Conservation (phyloP, 2,797 vertebrate genomes). For the Loriculus beryllinus region DNA sequence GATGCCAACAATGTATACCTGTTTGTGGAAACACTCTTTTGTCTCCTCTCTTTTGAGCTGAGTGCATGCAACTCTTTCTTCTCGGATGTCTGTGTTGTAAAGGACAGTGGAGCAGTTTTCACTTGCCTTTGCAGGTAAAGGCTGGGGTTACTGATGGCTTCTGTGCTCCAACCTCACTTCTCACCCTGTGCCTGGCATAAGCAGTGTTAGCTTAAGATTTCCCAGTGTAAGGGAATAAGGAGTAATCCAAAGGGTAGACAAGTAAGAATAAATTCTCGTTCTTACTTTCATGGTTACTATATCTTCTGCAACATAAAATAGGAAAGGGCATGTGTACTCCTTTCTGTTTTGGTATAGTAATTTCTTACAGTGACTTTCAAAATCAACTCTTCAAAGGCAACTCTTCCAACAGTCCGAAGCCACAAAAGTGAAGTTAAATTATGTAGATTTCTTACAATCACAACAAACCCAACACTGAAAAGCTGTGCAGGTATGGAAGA, state of each 20-base stretch:
- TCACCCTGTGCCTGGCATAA: not conserved
- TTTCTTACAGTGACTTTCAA: not conserved
- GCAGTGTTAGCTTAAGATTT: not conserved
- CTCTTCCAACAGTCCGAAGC: not conserved
- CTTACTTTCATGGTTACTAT: not conserved
- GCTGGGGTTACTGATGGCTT: not conserved
- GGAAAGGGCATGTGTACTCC: not conserved
- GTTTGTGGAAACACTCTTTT: slow-evolving; percentile 28
- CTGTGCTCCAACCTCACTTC: not conserved
- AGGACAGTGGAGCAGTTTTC: not conserved
- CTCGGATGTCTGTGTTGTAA: not conserved
- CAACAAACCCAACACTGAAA: not conserved
- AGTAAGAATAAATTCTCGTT: not conserved
- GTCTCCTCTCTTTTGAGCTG: not conserved
- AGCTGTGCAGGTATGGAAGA: not conserved
- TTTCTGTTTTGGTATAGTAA: not conserved
- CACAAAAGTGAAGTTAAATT: not conserved
- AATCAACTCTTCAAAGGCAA: not conserved
- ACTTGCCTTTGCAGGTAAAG: not conserved
- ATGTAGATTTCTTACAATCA: not conserved
- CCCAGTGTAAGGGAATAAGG: not conserved
- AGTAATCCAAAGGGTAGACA: not conserved
- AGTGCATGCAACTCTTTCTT: not conserved
- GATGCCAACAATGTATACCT: not conserved
- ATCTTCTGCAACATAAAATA: not conserved